Evolutionary conservation across 2,888 invertebrate genomes (phyloP), one percentile per base, ranked within the genome.

Genomic region (Selenia dentaria): DNA sequence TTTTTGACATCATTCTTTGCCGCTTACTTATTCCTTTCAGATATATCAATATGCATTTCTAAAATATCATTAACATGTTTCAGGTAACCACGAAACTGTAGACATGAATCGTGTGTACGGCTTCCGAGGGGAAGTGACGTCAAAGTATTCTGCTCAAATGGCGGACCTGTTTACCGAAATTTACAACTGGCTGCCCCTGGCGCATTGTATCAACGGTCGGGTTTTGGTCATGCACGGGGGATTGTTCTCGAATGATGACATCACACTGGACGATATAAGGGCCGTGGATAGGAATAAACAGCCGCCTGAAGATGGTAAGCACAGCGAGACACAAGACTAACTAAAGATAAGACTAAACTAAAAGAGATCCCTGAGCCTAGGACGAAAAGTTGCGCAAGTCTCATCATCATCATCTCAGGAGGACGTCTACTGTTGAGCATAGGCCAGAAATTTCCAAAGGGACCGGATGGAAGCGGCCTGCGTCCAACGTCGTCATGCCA

Each of bases 41-140:
- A n/a, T n/a, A n/a, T n/a, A n/a, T n/a, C n/a, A n/a, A n/a, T n/a
- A n/a, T n/a, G n/a, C n/a, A n/a, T 3, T n/a, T 16, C 16, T 16
- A 16, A 16, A 4, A 4, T 4, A 16, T 16, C 16, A 16, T 4
- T 16, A 4, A 16, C 4, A 4, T 9, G 8, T 39, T 63, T 1
- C 79, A 97, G 98, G 99, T n/a, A 99, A 99, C 87, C 99, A 99
- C 78, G 99, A 99, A 79, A 98, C 98, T 63, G 93, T 95, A 31
- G 98, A 96, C 50, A 99, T 99, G 99, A 99, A 99, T 88, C 97
- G 98, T 85, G 98, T 99, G 97, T 99, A 99, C 83, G 99, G 99
- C 1, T 99, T 99, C 91, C 97, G 98, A 55, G 99, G 99, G 1
- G 99, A 99, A 90, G 99, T 99, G 0, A 97, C 97, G 67, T 94